Base-by-base conservation (phyloP, 1,140 invertebrate species). In the Aphelenchoides fujianensis region DNA sequence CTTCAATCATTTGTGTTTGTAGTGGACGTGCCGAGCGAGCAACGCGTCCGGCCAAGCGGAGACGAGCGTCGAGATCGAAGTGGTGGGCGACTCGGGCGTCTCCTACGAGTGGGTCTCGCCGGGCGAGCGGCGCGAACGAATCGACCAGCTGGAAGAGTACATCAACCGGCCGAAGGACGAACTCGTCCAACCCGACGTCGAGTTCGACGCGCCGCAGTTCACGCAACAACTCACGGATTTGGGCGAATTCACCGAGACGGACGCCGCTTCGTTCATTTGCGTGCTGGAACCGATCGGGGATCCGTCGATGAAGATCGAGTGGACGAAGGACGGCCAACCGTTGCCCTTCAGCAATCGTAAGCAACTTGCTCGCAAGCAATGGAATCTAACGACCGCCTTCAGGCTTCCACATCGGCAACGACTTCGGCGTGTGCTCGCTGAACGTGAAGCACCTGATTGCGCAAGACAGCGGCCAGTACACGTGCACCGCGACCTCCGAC, bases 281-380 rank as follows among this genome's bases (percentile, higher is more conserved):
- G 89, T 92, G 54, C 85, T 95, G 70, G 93, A 95, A 85, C 93
- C 94, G 0, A 93, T 94, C 90, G 92, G 92, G 32, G 93, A 95
- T 86, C 92, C 93, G 28, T 92, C 92, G 0, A 93, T 95, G 92
- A 88, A 91, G 79, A 92, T 95, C 2, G 92, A 95, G 87, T 96
- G 93, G 93, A 94, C 91, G 87, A 92, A 92, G 75, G 94, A 96
- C 86, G 93, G 92, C 19, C 89, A 90, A 79, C 89, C 91, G 5
- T 89, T 94, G 9, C 77, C 79, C 86, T 88, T 74, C 77, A 91
- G 92, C 2, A 95, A 95, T 85, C 91, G 94, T 73, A n/a, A n/a
- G n/a, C n/a, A n/a, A n/a, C 89, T 94, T n/a, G 92, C 91, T n/a
- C 93, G n/a, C n/a, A n/a, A n/a, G n/a, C n/a, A n/a, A n/a, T n/a